A percentile compares a stretch with the other conserved stretches of the same genome.
These are phyloP conservation scores for Osmoderma eremita DNA, from an alignment of 2,888 invertebrate species.

Conservation along the genomic window DNA sequence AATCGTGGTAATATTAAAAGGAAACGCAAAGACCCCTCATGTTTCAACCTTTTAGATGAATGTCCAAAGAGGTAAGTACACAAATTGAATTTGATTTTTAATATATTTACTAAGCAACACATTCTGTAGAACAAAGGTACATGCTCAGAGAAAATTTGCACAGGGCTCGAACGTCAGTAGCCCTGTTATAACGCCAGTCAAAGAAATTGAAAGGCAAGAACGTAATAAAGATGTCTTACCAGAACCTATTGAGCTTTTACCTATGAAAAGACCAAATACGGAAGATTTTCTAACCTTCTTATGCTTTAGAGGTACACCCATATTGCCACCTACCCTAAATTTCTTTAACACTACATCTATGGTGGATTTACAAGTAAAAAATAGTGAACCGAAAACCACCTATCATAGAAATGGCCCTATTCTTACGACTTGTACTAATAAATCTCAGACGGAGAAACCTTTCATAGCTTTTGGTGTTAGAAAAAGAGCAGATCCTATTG, in stretches of 20 bases:
- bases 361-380: conserved; percentile 59
- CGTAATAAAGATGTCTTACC: conserved; percentile 62
- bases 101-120: not conserved
- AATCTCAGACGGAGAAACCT: conserved; percentile 58
- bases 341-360: conserved; percentile 70
- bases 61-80: conserved; percentile 64
- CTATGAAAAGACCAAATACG: conserved; percentile 79
- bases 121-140: conserved; percentile 75
- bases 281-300: conserved; percentile 88
- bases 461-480: conserved; percentile 69
- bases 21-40: conserved; percentile 59
- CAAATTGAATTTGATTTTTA: not conserved
- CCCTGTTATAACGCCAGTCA: conserved; percentile 69
- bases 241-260: conserved; percentile 69
- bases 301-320: conserved; percentile 81
- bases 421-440: conserved; percentile 54
- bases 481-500: conserved; percentile 67
- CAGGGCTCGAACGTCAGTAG: conserved; percentile 76
- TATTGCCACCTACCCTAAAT: conserved; percentile 77
- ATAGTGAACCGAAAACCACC: conserved; percentile 52
- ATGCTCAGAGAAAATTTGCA: conserved; percentile 89
- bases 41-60: conserved; percentile 56
- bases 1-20: conserved; percentile 61
- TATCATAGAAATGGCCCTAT: conserved; percentile 53
- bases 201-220: conserved; percentile 69